Percentiles rank a stretch among this genome's conserved stretches.
Conservation (phyloP, 37 sponge, comb jelly and placozoan species). For the Hexactinellida sp. region DNA sequence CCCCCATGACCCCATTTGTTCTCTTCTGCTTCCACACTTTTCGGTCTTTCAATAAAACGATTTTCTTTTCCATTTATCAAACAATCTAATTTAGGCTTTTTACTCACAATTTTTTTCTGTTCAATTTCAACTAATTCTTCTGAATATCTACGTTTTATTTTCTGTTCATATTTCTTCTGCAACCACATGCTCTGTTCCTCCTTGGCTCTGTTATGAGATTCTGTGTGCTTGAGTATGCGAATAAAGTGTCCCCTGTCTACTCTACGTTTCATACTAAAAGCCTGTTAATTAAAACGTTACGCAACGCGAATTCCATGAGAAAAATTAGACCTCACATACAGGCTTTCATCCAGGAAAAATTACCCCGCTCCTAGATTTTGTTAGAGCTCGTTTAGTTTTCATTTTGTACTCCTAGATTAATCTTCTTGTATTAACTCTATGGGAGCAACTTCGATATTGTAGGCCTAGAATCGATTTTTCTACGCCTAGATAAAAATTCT, state of each 20-base stretch:
- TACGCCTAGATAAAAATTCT: too few species aligned
- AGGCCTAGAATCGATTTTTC: too few species aligned
- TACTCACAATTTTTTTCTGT: background rate
- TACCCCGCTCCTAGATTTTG: too few species aligned
- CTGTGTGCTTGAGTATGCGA: background rate
- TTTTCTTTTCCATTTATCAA: background rate
- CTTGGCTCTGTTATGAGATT: background rate
- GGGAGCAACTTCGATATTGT: too few species aligned
- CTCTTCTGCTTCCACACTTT: background rate
- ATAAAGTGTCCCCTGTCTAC: background rate
- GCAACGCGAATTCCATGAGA: too few species aligned
- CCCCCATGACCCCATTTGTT: background rate
- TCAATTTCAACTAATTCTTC: background rate
- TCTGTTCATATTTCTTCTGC: background rate
- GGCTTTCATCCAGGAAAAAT: too few species aligned
- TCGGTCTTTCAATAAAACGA: background rate
- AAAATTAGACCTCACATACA: too few species aligned
- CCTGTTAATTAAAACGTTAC: background rate
- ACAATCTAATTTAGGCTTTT: background rate
- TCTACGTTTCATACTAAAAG: background rate
- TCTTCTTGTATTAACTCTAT: too few species aligned
- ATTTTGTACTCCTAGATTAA: too few species aligned
- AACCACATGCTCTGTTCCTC: conserved; percentile 1
- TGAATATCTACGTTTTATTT: background rate
- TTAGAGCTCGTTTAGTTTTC: too few species aligned